phyloP scores from a whole-genome alignment of 2,113 vertebrate species.

The Hepsetus odoe region DNA sequence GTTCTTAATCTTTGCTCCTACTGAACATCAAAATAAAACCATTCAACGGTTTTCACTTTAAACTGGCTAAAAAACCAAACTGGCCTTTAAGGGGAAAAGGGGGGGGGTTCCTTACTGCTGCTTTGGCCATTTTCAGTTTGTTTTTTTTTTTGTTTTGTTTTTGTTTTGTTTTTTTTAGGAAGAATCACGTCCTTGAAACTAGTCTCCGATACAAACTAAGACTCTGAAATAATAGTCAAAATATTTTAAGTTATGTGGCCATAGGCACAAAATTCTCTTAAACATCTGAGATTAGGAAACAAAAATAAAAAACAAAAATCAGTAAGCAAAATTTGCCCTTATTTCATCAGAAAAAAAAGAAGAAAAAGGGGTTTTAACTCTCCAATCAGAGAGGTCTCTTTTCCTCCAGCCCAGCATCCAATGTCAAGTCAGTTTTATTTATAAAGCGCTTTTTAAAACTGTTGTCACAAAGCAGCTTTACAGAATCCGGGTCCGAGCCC shows the following conservation, averaged over 20 bases:
- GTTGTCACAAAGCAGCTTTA: no score
- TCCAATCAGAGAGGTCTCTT: neutral
- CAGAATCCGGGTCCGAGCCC: neutral
- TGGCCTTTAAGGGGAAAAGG: no score
- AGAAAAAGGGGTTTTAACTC: neutral
- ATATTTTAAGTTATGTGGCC: conserved; percentile 1
- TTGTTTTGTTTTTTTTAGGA: neutral
- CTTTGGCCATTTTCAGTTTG: conserved; percentile 50
- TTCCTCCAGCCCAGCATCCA: neutral
- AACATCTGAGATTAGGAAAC: conserved; percentile 13
- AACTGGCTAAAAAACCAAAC: no score
- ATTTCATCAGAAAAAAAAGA: neutral
- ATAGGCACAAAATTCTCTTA: conserved; percentile 31
- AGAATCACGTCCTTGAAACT: conserved; percentile 16
- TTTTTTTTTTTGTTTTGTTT: neutral
- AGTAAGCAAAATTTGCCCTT: conserved; percentile 30
- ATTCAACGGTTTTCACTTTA: neutral
- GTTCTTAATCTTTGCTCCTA: neutral
- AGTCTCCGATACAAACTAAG: conserved; percentile 42
- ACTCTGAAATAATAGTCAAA: conserved; percentile 24
- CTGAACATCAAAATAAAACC: conserved; percentile 24
- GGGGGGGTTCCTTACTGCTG: conserved; percentile 10
- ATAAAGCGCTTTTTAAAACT: no score
- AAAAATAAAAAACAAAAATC: neutral
- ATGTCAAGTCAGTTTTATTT: no score